A percentile compares a stretch with the other conserved stretches of the same genome.
Evolutionary conservation across 2,888 invertebrate genomes (phyloP).

Genomic region (Cartodere bifasciata): DNA sequence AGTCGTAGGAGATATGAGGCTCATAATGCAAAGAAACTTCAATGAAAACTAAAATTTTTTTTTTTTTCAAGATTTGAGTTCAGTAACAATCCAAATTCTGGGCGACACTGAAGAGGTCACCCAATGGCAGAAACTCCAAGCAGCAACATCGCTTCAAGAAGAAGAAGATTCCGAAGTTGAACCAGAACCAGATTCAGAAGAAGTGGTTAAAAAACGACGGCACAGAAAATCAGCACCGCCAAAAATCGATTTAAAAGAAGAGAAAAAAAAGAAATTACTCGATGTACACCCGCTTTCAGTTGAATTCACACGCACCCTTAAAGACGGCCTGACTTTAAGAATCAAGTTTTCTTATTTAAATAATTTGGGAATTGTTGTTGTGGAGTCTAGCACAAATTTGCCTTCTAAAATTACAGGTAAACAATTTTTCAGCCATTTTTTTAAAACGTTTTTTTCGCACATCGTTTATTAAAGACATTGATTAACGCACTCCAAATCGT

Average conservation of each 20-base stretch:
- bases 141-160: conserved; percentile 44
- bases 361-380: conserved; percentile 61
- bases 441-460: too few relatives aligned
- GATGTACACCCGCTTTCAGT: conserved; percentile 63
- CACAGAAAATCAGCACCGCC: conserved; percentile 45
- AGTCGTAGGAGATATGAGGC: too few relatives aligned
- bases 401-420: conserved; percentile 42
- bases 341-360: conserved; percentile 57
- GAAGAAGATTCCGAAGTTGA: conserved; percentile 39
- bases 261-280: conserved; percentile 51
- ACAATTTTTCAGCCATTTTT: conserved; percentile 8
- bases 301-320: conserved; percentile 44
- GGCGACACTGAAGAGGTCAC: conserved; percentile 61
- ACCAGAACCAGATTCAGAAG: conserved; percentile 26
- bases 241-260: conserved; percentile 49
- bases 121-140: conserved; percentile 38
- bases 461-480: too few relatives aligned
- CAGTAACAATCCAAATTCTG: conserved; percentile 41
- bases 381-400: conserved; percentile 47
- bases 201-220: conserved; percentile 46
- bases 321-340: conserved; percentile 51
- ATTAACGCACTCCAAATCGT: too few relatives aligned
- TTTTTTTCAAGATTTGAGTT: conserved; percentile 29
- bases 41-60: too few relatives aligned
- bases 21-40: too few relatives aligned